Evolutionary conservation across 2,888 invertebrate genomes (phyloP).

Genomic region (Archaeoteleia sp.): DNA sequence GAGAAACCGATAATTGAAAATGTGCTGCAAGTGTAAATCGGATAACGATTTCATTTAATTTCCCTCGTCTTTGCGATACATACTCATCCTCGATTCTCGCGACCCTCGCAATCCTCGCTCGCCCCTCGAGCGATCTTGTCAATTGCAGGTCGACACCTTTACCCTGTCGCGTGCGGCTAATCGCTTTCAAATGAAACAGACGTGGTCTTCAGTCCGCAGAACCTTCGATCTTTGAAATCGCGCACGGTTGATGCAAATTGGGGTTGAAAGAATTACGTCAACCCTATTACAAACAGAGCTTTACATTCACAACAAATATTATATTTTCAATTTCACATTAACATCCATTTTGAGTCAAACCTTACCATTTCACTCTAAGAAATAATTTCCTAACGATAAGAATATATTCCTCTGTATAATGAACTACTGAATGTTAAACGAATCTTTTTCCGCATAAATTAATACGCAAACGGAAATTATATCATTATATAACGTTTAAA

Average conservation of each 20-base stretch:
- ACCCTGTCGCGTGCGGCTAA: slow-evolving; percentile 72
- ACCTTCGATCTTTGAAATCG: slow-evolving; percentile 49
- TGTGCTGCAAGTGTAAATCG: slow-evolving; percentile 52
- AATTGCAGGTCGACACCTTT: slow-evolving; percentile 73
- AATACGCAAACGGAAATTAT: no score
- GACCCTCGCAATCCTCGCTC: slow-evolving; percentile 52
- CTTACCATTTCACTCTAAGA: no score
- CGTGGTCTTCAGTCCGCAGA: slow-evolving; percentile 38
- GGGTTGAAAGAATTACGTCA: slow-evolving; percentile 49
- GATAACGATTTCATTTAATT: slow-evolving; percentile 65
- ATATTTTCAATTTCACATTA: no score
- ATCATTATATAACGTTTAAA: no score
- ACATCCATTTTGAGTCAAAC: no score
- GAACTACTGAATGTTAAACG: no score
- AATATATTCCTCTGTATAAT: no score
- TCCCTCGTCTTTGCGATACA: slow-evolving; percentile 56
- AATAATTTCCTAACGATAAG: no score
- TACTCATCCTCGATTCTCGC: slow-evolving; percentile 52
- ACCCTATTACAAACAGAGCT: slow-evolving; percentile 34
- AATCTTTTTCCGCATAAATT: no score
- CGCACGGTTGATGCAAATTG: slow-evolving; percentile 49
- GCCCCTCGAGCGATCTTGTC: slow-evolving; percentile 64
- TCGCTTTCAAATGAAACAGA: slow-evolving; percentile 72
- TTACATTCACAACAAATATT: no score
- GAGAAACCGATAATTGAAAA: slow-evolving; percentile 50